These are phyloP conservation scores for Choloepus hoffmanni DNA, from an alignment of 2,113 vertebrate genomes.

Conservation along the genomic window DNA sequence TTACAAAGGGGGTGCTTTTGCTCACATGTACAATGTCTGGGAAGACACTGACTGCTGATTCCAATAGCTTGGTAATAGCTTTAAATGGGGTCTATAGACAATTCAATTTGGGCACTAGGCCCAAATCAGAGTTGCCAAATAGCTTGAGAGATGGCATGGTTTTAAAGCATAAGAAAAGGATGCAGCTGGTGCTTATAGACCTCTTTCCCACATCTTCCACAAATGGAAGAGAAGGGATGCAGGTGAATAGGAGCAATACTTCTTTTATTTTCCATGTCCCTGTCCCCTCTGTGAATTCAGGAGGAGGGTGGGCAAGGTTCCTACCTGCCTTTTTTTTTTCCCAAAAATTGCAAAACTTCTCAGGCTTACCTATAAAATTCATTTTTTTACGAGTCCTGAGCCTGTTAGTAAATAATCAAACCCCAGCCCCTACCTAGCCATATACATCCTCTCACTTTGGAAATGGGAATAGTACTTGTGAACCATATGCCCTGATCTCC, in stretches of 20 bases:
- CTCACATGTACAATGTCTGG: neutral
- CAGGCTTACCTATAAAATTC: neutral
- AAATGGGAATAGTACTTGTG: neutral
- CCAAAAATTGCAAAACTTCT: slow-evolving; percentile 1
- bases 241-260: neutral
- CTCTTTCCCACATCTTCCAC: neutral
- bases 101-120: neutral
- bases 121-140: neutral
- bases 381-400: neutral
- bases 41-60: neutral
- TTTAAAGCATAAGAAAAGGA: neutral
- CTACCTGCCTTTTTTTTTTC: neutral
- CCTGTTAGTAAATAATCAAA: neutral
- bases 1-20: neutral
- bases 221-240: neutral
- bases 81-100: neutral
- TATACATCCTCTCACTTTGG: neutral
- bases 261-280: neutral
- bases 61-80: neutral
- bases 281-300: neutral
- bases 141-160: neutral
- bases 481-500: neutral
- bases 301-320: neutral
- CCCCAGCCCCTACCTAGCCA: neutral
- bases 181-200: neutral